phyloP scores from a whole-genome alignment of 2,888 invertebrate species.

The Tryphoninae sp. region DNA sequence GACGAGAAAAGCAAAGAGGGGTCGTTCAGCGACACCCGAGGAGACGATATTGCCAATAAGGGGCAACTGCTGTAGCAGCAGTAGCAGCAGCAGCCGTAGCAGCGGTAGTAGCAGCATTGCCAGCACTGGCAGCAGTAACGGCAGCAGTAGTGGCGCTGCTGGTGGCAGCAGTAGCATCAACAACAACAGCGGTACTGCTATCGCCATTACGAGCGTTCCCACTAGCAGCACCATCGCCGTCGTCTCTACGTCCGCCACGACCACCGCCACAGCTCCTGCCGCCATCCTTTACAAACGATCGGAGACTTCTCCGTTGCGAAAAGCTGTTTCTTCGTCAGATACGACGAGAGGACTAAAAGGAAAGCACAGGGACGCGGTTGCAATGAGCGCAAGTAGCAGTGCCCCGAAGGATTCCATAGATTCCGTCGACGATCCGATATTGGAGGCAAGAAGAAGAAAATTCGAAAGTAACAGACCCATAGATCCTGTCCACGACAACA shows the following conservation, averaged over 20 bases:
- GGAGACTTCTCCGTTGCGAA: conserved; percentile 62
- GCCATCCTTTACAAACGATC: conserved; percentile 63
- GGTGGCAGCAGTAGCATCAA: too few species aligned
- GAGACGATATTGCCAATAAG: conserved; percentile 14
- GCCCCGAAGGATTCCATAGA: conserved; percentile 65
- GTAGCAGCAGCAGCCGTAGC: too few species aligned
- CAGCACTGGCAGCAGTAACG: too few species aligned
- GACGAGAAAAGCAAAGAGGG: conserved; percentile 64
- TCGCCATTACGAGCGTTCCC: too few species aligned
- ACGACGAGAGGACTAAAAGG: conserved; percentile 41
- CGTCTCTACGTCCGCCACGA: neutral
- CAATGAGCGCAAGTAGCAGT: neutral
- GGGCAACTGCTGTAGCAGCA: too few species aligned
- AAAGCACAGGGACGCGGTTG: conserved; percentile 61
- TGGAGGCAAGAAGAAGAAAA: conserved; percentile 83
- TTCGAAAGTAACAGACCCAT: conserved; percentile 82
- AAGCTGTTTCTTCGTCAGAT: conserved; percentile 62
- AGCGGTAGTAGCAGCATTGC: too few species aligned
- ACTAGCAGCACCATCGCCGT: too few species aligned
- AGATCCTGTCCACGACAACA: conserved; percentile 82
- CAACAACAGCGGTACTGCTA: too few species aligned
- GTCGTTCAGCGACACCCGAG: conserved; percentile 70
- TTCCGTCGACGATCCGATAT: conserved; percentile 79
- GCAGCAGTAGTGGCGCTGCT: too few species aligned
- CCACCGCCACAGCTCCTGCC: neutral